Evolutionary conservation across 2,888 invertebrate genomes (phyloP).

Genomic region (Troglohyphantes excavatus): DNA sequence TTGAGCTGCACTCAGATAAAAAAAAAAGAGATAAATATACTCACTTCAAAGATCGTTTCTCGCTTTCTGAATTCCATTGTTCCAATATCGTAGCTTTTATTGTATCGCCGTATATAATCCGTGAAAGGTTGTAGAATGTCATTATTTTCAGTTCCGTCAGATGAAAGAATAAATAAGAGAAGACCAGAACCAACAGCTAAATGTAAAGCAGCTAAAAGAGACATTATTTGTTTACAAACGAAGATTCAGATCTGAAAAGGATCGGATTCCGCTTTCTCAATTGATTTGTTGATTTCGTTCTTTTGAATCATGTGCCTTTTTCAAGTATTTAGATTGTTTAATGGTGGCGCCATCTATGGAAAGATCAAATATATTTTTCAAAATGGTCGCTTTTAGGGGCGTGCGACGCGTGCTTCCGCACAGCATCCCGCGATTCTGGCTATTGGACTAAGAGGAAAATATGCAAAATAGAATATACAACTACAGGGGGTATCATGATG

Average conservation of each 20-base stretch:
- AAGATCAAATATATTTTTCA: too few species aligned
- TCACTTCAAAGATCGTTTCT: conserved; percentile 85
- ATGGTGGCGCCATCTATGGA: conserved; percentile 31
- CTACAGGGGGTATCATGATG: too few species aligned
- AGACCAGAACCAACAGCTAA: conserved; percentile 54
- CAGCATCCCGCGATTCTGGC: too few species aligned
- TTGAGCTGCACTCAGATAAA: too few species aligned
- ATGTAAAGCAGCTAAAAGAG: conserved; percentile 41
- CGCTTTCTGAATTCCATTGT: conserved; percentile 84
- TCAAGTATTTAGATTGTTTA: neutral
- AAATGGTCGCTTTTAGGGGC: too few species aligned
- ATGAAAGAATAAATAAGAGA: conserved; percentile 44
- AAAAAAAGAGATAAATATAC: conserved; percentile 15
- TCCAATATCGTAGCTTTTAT: conserved; percentile 85
- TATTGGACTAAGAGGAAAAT: too few species aligned
- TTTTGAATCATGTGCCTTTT: conserved; percentile 67
- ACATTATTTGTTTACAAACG: conserved; percentile 27
- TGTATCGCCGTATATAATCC: conserved; percentile 85
- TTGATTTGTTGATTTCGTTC: conserved; percentile 19
- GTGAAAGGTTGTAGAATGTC: conserved; percentile 82
- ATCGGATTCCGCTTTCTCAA: neutral
- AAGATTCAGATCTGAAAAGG: neutral
- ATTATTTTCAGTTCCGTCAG: conserved; percentile 3
- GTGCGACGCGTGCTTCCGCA: too few species aligned
- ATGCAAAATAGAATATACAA: too few species aligned